A percentile compares a stretch with the other conserved stretches of the same genome.
These are phyloP conservation scores for Drosophila melanosoma DNA, from an alignment of 2,888 invertebrate species.

Conservation along the genomic window DNA sequence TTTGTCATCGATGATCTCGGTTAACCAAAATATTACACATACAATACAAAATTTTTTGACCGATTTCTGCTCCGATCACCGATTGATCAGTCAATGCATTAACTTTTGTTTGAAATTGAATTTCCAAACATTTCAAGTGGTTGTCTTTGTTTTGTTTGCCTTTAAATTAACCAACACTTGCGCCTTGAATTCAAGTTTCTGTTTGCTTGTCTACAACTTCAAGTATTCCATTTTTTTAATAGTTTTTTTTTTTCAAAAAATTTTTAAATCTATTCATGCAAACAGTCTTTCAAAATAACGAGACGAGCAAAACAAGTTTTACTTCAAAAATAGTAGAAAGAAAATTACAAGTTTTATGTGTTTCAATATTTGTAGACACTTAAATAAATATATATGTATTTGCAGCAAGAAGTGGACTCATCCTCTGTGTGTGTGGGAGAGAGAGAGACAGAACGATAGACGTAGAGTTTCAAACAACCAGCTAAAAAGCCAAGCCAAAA, in stretches of 20 bases:
- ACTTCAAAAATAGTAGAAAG: background rate
- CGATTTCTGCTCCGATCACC: background rate
- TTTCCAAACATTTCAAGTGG: background rate
- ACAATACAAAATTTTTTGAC: background rate
- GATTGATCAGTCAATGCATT: background rate
- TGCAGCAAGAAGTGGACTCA: constrained; percentile 16
- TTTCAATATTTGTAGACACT: background rate
- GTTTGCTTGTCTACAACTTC: no score
- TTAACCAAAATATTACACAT: background rate
- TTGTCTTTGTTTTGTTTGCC: no score
- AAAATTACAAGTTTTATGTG: background rate
- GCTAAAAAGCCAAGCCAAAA: constrained; percentile 44
- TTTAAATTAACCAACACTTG: no score
- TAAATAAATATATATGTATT: background rate
- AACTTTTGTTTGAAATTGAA: background rate
- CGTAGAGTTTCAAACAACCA: constrained; percentile 24
- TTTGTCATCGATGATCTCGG: background rate
- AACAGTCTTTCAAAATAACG: background rate
- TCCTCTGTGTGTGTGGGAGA: constrained; percentile 2
- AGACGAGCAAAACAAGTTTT: background rate
- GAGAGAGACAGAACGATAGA: constrained; percentile 1
- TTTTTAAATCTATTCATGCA: background rate
- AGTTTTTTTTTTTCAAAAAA: background rate
- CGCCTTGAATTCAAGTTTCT: no score
- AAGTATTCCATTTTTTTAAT: no score